phyloP scores from a whole-genome alignment of 2,888 invertebrate genomes.

The Steromphala cineraria region DNA sequence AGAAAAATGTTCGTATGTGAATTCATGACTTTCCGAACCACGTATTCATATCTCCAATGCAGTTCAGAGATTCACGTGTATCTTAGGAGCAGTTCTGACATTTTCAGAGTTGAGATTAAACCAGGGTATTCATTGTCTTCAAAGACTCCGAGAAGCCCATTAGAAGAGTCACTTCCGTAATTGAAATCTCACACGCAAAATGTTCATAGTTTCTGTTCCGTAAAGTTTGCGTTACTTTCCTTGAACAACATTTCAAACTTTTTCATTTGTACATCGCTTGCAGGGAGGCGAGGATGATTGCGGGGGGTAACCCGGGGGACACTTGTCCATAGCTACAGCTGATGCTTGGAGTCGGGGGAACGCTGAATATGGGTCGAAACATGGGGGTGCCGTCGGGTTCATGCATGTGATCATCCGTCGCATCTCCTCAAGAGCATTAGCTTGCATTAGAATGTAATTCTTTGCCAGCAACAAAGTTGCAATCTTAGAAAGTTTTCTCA shows the following conservation, averaged over 20 bases:
- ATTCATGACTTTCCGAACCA: too few relatives aligned
- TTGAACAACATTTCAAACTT: neutral
- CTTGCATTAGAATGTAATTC: conserved; percentile 75
- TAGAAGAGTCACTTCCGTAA: too few relatives aligned
- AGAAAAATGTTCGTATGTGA: too few relatives aligned
- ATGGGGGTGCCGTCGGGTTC: conserved; percentile 68
- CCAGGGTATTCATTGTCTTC: too few relatives aligned
- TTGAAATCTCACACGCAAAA: too few relatives aligned
- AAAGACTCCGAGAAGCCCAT: too few relatives aligned
- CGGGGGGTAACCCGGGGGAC: conserved; percentile 31
- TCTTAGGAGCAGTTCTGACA: too few relatives aligned
- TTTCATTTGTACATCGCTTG: conserved; percentile 27
- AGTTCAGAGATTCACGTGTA: too few relatives aligned
- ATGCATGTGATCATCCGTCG: conserved; percentile 69
- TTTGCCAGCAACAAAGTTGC: conserved; percentile 74
- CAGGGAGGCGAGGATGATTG: conserved; percentile 26
- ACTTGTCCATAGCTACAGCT: conserved; percentile 29
- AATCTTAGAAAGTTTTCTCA: conserved; percentile 74
- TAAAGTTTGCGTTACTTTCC: too few relatives aligned
- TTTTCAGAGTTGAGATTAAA: too few relatives aligned
- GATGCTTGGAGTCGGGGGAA: conserved; percentile 46
- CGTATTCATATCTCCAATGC: too few relatives aligned
- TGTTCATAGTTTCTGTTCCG: too few relatives aligned
- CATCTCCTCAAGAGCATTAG: conserved; percentile 74
- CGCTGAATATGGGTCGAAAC: conserved; percentile 52